Conservation (phyloP, 92 coral and sea anemone genomes). For the Zoanthus sociatus region DNA sequence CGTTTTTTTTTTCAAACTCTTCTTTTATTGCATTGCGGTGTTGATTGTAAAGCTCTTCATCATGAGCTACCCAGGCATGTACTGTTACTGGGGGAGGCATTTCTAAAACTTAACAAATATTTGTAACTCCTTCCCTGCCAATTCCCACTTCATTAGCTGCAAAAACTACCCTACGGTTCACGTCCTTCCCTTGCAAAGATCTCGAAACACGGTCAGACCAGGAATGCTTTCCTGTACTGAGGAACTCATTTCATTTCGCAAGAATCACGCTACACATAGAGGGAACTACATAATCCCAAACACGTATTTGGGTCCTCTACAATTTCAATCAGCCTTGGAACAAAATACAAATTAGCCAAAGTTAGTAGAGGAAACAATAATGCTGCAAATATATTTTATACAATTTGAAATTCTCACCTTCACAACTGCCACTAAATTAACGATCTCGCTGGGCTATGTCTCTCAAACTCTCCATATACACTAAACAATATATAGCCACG, state of each 20-base stretch:
- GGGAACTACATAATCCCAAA: constrained; percentile 27
- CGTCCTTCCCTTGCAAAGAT: not conserved
- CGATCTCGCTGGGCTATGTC: not conserved
- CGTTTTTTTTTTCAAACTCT: not conserved
- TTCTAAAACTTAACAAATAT: not conserved
- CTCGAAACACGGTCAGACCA: not conserved
- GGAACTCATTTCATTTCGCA: constrained; percentile 17
- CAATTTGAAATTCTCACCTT: not conserved
- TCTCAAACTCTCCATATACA: not conserved
- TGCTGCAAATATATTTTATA: not conserved
- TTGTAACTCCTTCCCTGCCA: constrained; percentile 35
- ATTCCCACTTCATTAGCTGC: constrained; percentile 29
- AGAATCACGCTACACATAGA: not conserved
- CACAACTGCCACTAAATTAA: not conserved
- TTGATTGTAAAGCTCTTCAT: no score
- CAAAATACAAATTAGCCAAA: not conserved
- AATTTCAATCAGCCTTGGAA: not conserved
- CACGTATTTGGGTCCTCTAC: not conserved
- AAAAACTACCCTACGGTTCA: constrained; percentile 22
- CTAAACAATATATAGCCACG: constrained; percentile 3
- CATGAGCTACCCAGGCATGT: no score
- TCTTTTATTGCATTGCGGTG: not conserved
- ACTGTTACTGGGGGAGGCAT: not conserved
- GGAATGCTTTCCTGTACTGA: constrained; percentile 8
- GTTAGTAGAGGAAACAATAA: not conserved